Percentiles rank a stretch among this genome's conserved stretches.
phyloP scores from a whole-genome alignment of 2,888 invertebrate genomes.

The Rhabditoides inermis region DNA sequence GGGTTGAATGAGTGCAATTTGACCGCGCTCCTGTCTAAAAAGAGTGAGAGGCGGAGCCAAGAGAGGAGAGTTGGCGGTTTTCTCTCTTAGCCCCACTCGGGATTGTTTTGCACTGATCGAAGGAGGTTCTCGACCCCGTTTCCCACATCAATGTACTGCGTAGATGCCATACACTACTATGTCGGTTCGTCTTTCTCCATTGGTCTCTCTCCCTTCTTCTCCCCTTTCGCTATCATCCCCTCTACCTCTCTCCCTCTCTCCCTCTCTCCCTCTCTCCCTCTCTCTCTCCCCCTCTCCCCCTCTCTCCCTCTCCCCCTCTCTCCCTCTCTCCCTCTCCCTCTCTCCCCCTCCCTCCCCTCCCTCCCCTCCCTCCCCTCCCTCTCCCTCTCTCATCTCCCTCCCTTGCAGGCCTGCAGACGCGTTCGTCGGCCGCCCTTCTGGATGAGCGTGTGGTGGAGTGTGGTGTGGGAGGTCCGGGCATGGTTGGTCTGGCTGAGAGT shows the following conservation, averaged over 20 bases:
- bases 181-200: neutral
- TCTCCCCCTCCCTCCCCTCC: neutral
- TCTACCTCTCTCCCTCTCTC: neutral
- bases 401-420: too few species aligned
- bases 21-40: too few species aligned
- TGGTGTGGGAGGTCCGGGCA: neutral
- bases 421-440: slow-evolving; percentile 26
- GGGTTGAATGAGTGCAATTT: too few species aligned
- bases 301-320: neutral
- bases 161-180: neutral
- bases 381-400: neutral
- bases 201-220: neutral
- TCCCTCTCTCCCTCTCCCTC: slow-evolving; percentile 2
- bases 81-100: too few species aligned
- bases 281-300: slow-evolving; percentile 3
- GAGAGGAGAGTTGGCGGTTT: too few species aligned
- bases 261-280: slow-evolving; percentile 3
- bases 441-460: slow-evolving; percentile 5
- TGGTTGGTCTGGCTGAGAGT: slow-evolving; percentile 2
- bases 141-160: too few species aligned
- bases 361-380: neutral
- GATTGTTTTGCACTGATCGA: too few species aligned
- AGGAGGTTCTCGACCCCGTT: too few species aligned
- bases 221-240: neutral
- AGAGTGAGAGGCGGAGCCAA: too few species aligned